phyloP scores from a whole-genome alignment of 1,140 invertebrate species.

The Drosophila sp. region DNA sequence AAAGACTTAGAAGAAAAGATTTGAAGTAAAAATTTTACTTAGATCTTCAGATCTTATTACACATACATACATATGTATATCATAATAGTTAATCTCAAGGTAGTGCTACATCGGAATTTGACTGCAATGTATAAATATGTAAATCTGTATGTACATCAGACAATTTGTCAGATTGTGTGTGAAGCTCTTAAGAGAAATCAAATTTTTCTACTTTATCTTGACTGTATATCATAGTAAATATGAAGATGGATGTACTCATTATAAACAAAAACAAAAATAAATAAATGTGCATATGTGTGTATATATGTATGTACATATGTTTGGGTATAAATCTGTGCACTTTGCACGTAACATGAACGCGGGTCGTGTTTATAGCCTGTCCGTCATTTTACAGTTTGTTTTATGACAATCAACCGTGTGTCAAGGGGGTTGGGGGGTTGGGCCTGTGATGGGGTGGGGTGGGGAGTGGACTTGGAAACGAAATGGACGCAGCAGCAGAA shows the following conservation, averaged over 20 bases:
- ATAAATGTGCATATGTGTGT: slow-evolving; percentile 12
- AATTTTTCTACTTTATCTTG: slow-evolving; percentile 8
- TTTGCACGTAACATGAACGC: slow-evolving; percentile 49
- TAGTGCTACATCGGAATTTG: not conserved
- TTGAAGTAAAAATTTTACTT: too few relatives aligned
- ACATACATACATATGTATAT: not conserved
- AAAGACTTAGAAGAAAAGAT: too few relatives aligned
- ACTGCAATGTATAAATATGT: not conserved
- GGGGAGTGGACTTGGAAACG: too few relatives aligned
- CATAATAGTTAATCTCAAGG: slow-evolving; percentile 2
- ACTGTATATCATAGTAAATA: slow-evolving; percentile 25
- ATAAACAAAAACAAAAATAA: slow-evolving; percentile 30
- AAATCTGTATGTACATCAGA: not conserved
- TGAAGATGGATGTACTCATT: slow-evolving; percentile 11
- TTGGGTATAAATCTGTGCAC: slow-evolving; percentile 41
- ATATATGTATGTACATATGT: slow-evolving; percentile 5
- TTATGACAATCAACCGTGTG: slow-evolving; percentile 47
- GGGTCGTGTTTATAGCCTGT: slow-evolving; percentile 45
- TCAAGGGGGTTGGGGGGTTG: slow-evolving; percentile 9
- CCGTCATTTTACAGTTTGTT: slow-evolving; percentile 50
- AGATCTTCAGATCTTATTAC: not conserved
- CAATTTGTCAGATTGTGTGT: slow-evolving; percentile 1
- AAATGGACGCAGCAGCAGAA: slow-evolving; percentile 1
- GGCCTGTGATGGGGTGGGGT: not conserved
- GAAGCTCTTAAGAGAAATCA: slow-evolving; percentile 13